A percentile compares a stretch with the other conserved stretches of the same genome.
Evolutionary conservation across 2,888 invertebrate species (phyloP).

Genomic region (Macrophya alboannulata): DNA sequence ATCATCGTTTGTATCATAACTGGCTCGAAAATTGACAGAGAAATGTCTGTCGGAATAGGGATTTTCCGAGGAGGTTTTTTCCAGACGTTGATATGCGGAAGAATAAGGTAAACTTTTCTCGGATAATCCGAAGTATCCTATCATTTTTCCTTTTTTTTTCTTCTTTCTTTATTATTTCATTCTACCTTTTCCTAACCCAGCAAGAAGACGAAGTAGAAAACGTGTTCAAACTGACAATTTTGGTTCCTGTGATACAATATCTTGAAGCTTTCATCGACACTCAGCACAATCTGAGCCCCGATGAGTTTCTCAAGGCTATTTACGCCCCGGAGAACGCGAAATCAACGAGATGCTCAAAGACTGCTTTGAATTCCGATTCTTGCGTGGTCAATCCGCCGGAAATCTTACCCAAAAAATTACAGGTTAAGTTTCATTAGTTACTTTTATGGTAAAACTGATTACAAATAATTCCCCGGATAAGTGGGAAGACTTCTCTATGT

Average conservation of each 20-base stretch:
- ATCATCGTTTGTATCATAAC: not conserved
- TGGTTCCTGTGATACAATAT: conserved; percentile 35
- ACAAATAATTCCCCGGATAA: not conserved
- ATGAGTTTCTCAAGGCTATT: conserved; percentile 46
- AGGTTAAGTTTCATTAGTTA: not conserved
- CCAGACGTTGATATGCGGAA: conserved; percentile 30
- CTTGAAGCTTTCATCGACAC: conserved; percentile 4
- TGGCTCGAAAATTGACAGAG: not conserved
- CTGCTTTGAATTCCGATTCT: not conserved
- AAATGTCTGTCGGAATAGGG: conserved; percentile 14
- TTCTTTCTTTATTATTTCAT: not conserved
- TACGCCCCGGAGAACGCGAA: not conserved
- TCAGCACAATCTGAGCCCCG: conserved; percentile 39
- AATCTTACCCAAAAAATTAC: conserved; percentile 2
- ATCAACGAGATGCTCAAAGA: not conserved
- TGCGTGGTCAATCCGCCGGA: not conserved
- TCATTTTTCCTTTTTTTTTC: not conserved
- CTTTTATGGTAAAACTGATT: not conserved
- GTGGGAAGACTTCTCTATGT: not conserved
- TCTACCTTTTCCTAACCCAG: not conserved
- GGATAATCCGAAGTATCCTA: not conserved
- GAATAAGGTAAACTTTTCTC: conserved; percentile 32
- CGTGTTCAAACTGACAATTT: conserved; percentile 47
- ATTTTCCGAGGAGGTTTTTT: not conserved
- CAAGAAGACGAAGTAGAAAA: conserved; percentile 30